Evolutionary conservation across 2,888 invertebrate genomes (phyloP), one percentile per base, ranked within the genome.

Genomic region (Carabus problematicus): DNA sequence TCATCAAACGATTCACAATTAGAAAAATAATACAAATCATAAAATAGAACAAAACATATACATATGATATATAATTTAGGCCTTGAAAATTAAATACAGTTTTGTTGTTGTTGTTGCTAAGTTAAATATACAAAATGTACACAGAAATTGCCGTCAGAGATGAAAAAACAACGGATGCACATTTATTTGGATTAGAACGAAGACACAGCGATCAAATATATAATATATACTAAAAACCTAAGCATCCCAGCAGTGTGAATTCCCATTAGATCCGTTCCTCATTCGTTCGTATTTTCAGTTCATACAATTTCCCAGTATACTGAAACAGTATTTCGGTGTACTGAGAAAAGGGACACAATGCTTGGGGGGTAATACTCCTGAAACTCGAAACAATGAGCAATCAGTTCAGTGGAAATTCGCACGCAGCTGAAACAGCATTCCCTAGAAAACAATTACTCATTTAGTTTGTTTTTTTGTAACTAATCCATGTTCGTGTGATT

Each of bases 401-500:
- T 29, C 3, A 29, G 6, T 29, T 6, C 6, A 29, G 29, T 3
- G 29, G 29, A 29, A 29, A 29, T 6, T 29, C 29, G 29, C 29
- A 29, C 29, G 6, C 3, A 3, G 6, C 29, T 29, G 29, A 29
- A 6, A 29, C 29, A 3, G 29, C 29, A 29, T 29, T 29, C 29
- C 29, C 29, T 29, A 52, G 19, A 52, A 52, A 52, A 52, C 52
- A 52, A 52, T 52, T 52, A 52, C 52, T 52, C 52, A 52, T 52
- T 39, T 29, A 29, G n/a, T n/a, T n/a, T n/a, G n/a, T 56, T 56
- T 56, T 11, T 29, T 56, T 14, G 42, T 59, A 16, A 16, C 42
- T 59, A 19, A 59, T 41, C 41, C 59, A 66, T 49, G 49, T 6
- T 56, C 29, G 52, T 19, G 47, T 66, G 58, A 70, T 81, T 91